phyloP scores from a whole-genome alignment of 2,888 invertebrate genomes.

The Diarsia rubi region DNA sequence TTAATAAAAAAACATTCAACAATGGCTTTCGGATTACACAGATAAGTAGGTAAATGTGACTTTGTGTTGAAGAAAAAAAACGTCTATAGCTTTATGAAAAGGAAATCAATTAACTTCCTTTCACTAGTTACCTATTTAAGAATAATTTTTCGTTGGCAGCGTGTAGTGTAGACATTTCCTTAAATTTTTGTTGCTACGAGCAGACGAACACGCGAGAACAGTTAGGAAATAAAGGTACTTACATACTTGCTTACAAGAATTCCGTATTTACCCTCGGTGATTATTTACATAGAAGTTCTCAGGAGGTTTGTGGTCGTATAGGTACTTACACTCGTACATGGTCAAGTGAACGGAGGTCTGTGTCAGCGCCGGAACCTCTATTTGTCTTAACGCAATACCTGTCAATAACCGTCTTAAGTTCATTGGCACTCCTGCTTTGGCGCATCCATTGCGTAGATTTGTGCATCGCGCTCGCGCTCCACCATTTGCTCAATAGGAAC shows the following conservation, averaged over 20 bases:
- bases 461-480: slow-evolving; percentile 83
- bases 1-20: slow-evolving; percentile 32
- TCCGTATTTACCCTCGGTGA: slow-evolving; percentile 85
- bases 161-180: slow-evolving; percentile 55
- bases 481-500: slow-evolving; percentile 80
- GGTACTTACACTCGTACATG: slow-evolving; percentile 76
- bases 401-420: slow-evolving; percentile 90
- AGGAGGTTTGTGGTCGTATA: slow-evolving; percentile 84
- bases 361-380: slow-evolving; percentile 87
- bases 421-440: slow-evolving; percentile 90
- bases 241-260: slow-evolving; percentile 83
- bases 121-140: slow-evolving; percentile 59
- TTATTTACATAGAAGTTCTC: slow-evolving; percentile 88
- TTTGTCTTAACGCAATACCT: slow-evolving; percentile 91
- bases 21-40: slow-evolving; percentile 53
- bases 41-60: slow-evolving; percentile 59
- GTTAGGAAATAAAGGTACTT: slow-evolving; percentile 79
- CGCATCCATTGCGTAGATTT: slow-evolving; percentile 88
- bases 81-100: slow-evolving; percentile 51
- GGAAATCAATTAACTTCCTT: slow-evolving; percentile 67
- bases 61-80: slow-evolving; percentile 46
- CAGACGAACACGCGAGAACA: slow-evolving; percentile 71
- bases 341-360: slow-evolving; percentile 89
- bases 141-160: slow-evolving; percentile 51
- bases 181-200: slow-evolving; percentile 62